These are phyloP conservation scores for Polyodon spathula DNA, from an alignment of 2,113 vertebrate genomes.

Conservation along the genomic window DNA sequence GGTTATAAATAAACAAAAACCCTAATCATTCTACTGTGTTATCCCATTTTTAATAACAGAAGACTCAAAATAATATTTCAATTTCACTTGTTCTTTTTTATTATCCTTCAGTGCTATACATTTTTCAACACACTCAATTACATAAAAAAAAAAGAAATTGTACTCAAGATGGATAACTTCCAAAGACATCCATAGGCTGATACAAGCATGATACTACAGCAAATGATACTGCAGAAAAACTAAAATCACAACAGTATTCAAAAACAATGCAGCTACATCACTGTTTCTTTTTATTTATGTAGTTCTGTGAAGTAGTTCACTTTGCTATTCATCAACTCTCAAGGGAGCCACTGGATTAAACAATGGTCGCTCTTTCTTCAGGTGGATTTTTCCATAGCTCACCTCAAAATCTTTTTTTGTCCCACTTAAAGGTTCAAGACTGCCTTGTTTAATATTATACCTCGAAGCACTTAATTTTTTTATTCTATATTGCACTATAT, in stretches of 20 bases:
- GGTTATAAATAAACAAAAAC: too few species aligned
- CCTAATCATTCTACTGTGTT: too few species aligned
- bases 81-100: neutral
- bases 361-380: conserved; percentile 66
- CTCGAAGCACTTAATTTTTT: conserved; percentile 61
- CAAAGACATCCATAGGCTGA: too few species aligned
- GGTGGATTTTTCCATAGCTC: conserved; percentile 63
- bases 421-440: conserved; percentile 64
- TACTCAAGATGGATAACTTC: too few species aligned
- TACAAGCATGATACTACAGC: too few species aligned
- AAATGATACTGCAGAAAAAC: too few species aligned
- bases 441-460: conserved; percentile 58
- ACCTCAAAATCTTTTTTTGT: conserved; percentile 89
- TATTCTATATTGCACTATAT: conserved; percentile 76
- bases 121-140: neutral
- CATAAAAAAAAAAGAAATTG: neutral
- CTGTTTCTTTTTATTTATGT: too few species aligned
- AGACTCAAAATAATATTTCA: neutral
- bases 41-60: too few species aligned
- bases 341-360: conserved; percentile 88
- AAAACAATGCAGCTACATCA: too few species aligned
- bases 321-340: conserved; percentile 45
- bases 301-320: too few species aligned
- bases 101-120: neutral
- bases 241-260: too few species aligned